Base-by-base conservation (phyloP, 2,113 vertebrate genomes). In the Dicerorhinus sumatrensis region DNA sequence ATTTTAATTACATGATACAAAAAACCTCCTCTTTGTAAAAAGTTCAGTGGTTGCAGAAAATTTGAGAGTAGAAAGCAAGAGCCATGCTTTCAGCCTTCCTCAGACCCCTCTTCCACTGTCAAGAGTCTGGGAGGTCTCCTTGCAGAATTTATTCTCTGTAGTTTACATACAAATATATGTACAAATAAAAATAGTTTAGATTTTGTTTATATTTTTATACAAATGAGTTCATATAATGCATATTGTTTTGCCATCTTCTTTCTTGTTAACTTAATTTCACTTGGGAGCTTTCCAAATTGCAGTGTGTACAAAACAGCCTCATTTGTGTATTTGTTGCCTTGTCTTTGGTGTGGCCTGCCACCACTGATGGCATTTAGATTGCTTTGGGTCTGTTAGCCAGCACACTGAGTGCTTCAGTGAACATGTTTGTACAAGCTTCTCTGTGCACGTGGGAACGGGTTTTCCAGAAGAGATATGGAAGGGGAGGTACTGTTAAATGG, bases 251-350 rank as follows among this genome's bases (percentile, higher is more conserved):
- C 33, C 25, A 5, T n/a, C 54, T 86, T 48, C 82, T 46, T 92
- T 76, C 18, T 72, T 60, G 58, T 29, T 73, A 39, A 91, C 17
- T 56, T 21, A 29, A 25, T 16, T 92, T 82, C 25, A 8, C 5
- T 62, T 69, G 67, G n/a, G 46, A 56, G 73, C 60, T 86, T 67
- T 85, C 39, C 27, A 4, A 18, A 54, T 56, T 46, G 16, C 29
- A 3, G 7, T n/a, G 0, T 3, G 23, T 17, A 21, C 0, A 8
- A 62, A 33, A 23, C 0, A 2, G n/a, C 29, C 21, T 46, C n/a
- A 21, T 65, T 46, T 27, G 0, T 75, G 10, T n/a, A 6, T 39
- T 0, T 21, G 16, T 33, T 31, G 39, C 2, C 18, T 33, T 0
- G 0, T 29, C 31, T 6, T 65, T 31, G 2, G 6, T 3, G 39